These are phyloP conservation scores for Tragelaphus buxtoni DNA, from an alignment of 2,113 vertebrate genomes.

Conservation along the genomic window DNA sequence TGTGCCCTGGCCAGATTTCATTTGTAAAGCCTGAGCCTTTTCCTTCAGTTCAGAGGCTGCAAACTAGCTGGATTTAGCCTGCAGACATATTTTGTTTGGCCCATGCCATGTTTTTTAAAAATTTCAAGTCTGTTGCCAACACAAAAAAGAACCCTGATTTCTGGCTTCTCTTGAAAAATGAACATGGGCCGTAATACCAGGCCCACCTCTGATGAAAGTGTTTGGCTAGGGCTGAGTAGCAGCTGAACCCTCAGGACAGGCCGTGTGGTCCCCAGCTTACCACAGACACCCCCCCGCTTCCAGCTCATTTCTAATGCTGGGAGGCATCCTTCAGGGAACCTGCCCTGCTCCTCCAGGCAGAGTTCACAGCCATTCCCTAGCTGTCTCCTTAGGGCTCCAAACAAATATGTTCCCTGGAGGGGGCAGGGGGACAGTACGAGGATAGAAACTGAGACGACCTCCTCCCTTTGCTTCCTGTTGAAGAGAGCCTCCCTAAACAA, in stretches of 20 bases:
- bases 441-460: too few relatives aligned
- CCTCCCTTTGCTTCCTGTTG: not conserved
- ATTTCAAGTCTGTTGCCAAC: too few relatives aligned
- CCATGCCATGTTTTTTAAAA: too few relatives aligned
- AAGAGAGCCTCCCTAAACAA: not conserved
- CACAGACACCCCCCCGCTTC: too few relatives aligned
- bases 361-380: not conserved
- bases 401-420: not conserved
- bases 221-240: not conserved
- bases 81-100: too few relatives aligned
- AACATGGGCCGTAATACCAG: not conserved
- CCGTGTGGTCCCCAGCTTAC: not conserved
- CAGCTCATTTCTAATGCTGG: not conserved
- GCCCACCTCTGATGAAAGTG: not conserved
- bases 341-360: not conserved
- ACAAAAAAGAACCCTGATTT: constrained; percentile 55
- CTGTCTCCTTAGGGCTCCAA: not conserved
- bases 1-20: too few relatives aligned
- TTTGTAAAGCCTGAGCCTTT: too few relatives aligned
- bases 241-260: not conserved
- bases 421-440: not conserved
- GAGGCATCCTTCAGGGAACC: not conserved
- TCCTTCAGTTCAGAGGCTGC: too few relatives aligned
- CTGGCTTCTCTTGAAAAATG: constrained; percentile 53
- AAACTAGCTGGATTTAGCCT: too few relatives aligned